Percentiles rank a stretch among this genome's conserved stretches.
Evolutionary conservation across 1,140 invertebrate species (phyloP).

Genomic region (Drosophila chauvacae): DNA sequence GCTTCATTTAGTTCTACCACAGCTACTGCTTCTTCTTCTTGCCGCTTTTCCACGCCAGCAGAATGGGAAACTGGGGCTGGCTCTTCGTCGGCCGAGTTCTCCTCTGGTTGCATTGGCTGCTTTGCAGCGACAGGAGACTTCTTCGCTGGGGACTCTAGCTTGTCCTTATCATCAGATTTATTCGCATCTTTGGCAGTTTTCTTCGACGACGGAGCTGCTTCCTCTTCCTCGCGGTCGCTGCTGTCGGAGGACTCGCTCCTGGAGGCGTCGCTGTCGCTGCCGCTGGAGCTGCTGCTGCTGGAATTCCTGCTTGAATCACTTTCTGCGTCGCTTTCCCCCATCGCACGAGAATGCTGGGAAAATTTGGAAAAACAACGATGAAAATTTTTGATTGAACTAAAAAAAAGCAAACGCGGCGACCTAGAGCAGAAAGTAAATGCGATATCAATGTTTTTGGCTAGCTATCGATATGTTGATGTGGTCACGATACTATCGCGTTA

Average conservation of each 20-base stretch:
- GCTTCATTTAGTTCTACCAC: slow-evolving; percentile 29
- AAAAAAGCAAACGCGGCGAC: slow-evolving; percentile 47
- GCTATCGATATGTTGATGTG: slow-evolving; percentile 9
- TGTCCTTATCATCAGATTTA: slow-evolving; percentile 14
- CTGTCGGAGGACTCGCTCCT: slow-evolving; percentile 31
- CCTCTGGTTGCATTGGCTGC: neutral
- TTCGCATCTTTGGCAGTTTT: slow-evolving; percentile 11
- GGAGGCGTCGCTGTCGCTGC: slow-evolving; percentile 40
- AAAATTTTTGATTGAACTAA: slow-evolving; percentile 49
- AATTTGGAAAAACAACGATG: slow-evolving; percentile 23
- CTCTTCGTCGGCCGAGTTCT: neutral
- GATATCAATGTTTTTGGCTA: neutral
- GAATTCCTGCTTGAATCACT: slow-evolving; percentile 64
- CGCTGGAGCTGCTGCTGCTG: slow-evolving; percentile 36
- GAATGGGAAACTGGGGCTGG: slow-evolving; percentile 10
- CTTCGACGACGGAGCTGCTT: slow-evolving; percentile 4
- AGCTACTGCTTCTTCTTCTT: slow-evolving; percentile 21
- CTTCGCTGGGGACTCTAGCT: slow-evolving; percentile 7
- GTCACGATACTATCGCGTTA: neutral
- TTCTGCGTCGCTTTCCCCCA: slow-evolving; percentile 67
- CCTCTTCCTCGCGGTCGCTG: slow-evolving; percentile 48
- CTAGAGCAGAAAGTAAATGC: slow-evolving; percentile 2
- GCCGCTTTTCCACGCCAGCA: slow-evolving; percentile 45
- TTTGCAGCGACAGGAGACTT: neutral
- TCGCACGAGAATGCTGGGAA: slow-evolving; percentile 22